phyloP scores from a whole-genome alignment of 2,113 vertebrate genomes.

The Tursiops truncatus region DNA sequence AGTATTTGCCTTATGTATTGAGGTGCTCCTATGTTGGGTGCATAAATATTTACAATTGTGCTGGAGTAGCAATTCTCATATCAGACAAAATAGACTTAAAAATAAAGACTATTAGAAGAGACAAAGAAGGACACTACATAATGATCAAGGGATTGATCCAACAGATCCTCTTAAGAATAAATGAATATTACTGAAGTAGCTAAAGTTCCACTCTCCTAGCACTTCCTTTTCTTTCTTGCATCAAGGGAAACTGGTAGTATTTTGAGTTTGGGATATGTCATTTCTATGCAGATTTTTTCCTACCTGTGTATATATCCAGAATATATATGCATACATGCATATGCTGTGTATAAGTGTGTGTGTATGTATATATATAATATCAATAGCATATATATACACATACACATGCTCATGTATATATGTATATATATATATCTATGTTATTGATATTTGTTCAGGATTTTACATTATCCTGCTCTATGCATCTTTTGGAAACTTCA shows the following conservation, averaged over 20 bases:
- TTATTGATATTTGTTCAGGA: not conserved
- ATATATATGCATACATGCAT: not conserved
- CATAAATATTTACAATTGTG: no score
- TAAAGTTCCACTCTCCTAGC: not conserved
- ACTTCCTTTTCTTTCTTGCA: not conserved
- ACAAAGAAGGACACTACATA: no score
- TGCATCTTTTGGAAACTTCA: not conserved
- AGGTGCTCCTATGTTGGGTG: no score
- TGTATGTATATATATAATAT: not conserved
- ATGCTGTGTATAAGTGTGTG: not conserved
- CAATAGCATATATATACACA: not conserved
- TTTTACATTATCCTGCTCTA: not conserved
- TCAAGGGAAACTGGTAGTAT: not conserved
- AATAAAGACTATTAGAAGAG: no score
- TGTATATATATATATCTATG: not conserved
- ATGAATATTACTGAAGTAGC: not conserved
- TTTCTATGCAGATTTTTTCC: conserved; percentile 1
- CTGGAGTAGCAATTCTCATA: no score
- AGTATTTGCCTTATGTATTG: no score
- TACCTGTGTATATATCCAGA: not conserved
- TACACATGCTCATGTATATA: not conserved
- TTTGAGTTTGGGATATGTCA: not conserved
- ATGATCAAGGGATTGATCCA: no score
- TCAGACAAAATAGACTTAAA: no score
- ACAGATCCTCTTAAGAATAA: not conserved